Evolutionary conservation across 2,797 vertebrate species (phyloP).

Genomic region (Tinamus major): DNA sequence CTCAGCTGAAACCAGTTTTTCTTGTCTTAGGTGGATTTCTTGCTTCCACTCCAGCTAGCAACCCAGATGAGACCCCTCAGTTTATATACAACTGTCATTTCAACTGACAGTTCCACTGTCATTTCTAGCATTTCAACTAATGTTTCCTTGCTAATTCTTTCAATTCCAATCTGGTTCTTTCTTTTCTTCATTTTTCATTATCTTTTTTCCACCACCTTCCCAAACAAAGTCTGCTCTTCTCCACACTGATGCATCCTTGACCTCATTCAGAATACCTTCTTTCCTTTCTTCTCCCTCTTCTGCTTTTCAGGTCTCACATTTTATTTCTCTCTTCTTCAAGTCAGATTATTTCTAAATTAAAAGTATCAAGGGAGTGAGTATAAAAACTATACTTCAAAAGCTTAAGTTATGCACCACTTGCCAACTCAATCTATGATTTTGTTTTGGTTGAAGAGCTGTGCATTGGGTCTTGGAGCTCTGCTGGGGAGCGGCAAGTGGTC

Average conservation of each 20-base stretch:
- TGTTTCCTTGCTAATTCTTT: background rate
- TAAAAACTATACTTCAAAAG: background rate
- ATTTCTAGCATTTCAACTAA: background rate
- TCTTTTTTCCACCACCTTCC: no score
- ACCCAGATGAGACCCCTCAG: rapidly evolving
- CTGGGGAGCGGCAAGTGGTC: no score
- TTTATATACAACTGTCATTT: background rate
- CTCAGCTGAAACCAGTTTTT: background rate
- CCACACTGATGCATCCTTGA: background rate
- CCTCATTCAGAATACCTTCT: background rate
- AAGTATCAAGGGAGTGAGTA: background rate
- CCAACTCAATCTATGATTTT: background rate
- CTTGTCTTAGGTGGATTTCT: background rate
- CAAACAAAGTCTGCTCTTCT: background rate
- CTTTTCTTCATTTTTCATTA: background rate
- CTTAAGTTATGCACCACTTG: background rate
- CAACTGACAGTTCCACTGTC: background rate
- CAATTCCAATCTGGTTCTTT: background rate
- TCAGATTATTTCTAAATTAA: background rate
- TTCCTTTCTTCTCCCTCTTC: background rate
- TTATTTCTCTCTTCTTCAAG: background rate
- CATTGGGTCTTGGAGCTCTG: no score
- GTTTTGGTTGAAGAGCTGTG: background rate
- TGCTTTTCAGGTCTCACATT: background rate
- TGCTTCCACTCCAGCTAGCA: background rate